Conservation (phyloP, 2,888 invertebrate species). For the Lasioglossum villosulum region DNA sequence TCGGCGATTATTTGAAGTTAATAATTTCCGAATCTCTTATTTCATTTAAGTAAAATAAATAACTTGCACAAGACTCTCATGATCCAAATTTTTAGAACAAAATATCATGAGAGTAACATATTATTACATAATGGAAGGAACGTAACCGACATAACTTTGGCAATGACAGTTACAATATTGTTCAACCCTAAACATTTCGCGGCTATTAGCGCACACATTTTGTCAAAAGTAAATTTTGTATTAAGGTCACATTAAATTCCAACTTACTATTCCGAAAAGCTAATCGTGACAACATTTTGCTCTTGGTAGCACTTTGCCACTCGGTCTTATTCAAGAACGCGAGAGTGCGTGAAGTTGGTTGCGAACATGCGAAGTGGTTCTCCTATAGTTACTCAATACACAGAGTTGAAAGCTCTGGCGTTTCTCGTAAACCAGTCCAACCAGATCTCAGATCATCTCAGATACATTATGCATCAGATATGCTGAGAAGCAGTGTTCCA, state of each 20-base stretch:
- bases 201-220: neutral
- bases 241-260: constrained; percentile 28
- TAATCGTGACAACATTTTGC: constrained; percentile 80
- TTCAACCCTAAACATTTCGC: neutral
- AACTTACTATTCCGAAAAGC: constrained; percentile 78
- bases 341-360: constrained; percentile 36
- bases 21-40: neutral
- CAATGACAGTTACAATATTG: constrained; percentile 21
- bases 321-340: neutral
- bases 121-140: constrained; percentile 75
- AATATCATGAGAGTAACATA: constrained; percentile 38
- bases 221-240: neutral
- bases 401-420: neutral
- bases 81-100: neutral
- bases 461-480: too few relatives aligned
- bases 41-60: constrained; percentile 4
- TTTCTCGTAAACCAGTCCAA: neutral
- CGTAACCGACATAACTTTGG: constrained; percentile 49
- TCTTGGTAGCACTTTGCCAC: constrained; percentile 18
- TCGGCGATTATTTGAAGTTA: neutral
- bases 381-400: neutral
- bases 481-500: too few relatives aligned
- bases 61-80: neutral
- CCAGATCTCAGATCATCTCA: neutral
- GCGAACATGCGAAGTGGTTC: neutral